Evolutionary conservation across 1,140 invertebrate genomes (phyloP), one percentile per base, ranked within the genome.

Genomic region (Dreissena rostriformis): DNA sequence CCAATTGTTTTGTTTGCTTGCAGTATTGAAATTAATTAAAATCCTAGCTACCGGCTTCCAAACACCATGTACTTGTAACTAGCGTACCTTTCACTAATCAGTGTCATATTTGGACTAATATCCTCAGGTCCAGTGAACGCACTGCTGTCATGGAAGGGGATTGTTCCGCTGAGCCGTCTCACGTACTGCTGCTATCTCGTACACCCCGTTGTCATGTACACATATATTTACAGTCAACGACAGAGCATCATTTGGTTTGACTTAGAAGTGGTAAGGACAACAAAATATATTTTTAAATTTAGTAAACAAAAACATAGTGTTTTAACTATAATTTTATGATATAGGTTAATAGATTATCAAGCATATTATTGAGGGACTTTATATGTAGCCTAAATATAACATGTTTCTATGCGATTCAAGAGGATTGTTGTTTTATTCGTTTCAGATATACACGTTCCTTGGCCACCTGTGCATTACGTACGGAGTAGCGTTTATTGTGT

Each of bases 131-230:
- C 94, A 55, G 96, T 97, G 53, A 95, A 96, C 68, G 95, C 94
- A 0, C 92, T 97, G 26, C 94, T 98, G 24, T 97, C 96, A 0
- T 96, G 96, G 91, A 95, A 95, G 57, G 95, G 96, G 0, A 95
- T 97, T 67, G 95, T 97, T 87, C 97, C 97, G 0, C 94, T 98
- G 19, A 97, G 96, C 86, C 95, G 97, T 72, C 95, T 98, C 29
- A 97, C 97, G 2, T 98, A 98, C 93, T 97, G 97, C 92, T 96
- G 97, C 10, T 98, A 98, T 92, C 95, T 98, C 52, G 95, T 98
- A n/a, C 97, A 98, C 94, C 90, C 93, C 12, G 84, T 93, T n/a
- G 83, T 94, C 52, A 88, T 93, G 28, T 68, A 82, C 24, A n/a
- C 71, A 5, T 87, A 70, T 73, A 85, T 71, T 66, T 74, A 19